These are phyloP conservation scores for Eurosta solidaginis DNA, from an alignment of 1,140 invertebrate genomes.

Conservation along the genomic window DNA sequence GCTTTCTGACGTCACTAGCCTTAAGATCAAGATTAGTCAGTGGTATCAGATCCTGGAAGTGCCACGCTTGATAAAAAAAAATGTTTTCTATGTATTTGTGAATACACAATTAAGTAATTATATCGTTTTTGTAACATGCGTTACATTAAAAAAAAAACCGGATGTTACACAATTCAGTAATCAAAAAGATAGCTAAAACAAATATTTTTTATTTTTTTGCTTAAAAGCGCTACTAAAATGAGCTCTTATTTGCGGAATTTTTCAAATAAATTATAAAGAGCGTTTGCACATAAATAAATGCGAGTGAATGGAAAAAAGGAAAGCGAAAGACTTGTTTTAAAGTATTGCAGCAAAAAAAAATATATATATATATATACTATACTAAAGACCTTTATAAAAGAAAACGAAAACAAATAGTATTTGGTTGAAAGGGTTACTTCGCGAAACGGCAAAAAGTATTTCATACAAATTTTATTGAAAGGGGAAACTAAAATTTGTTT, in stretches of 20 bases:
- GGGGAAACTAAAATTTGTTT: neutral
- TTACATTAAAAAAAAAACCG: neutral
- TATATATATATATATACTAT: too few relatives aligned
- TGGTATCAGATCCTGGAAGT: too few relatives aligned
- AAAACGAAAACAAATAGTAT: neutral
- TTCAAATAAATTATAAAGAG: too few relatives aligned
- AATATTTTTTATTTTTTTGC: neutral
- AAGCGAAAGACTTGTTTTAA: neutral
- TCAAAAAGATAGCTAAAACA: neutral
- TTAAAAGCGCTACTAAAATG: neutral
- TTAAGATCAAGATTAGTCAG: too few relatives aligned
- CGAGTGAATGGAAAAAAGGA: neutral
- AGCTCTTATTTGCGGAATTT: neutral
- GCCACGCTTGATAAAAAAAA: too few relatives aligned
- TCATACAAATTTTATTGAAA: neutral
- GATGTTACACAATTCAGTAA: neutral
- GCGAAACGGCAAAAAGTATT: neutral
- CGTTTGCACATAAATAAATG: constrained; percentile 4
- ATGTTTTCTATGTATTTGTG: too few relatives aligned
- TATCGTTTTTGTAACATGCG: too few relatives aligned
- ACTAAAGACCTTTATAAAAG: too few relatives aligned
- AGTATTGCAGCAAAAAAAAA: neutral
- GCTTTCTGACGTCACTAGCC: too few relatives aligned
- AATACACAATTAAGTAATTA: too few relatives aligned
- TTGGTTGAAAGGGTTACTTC: neutral